Evolutionary conservation across 2,888 invertebrate genomes (phyloP), one percentile per base, ranked within the genome.

Genomic region (Netelia fuscicornis): DNA sequence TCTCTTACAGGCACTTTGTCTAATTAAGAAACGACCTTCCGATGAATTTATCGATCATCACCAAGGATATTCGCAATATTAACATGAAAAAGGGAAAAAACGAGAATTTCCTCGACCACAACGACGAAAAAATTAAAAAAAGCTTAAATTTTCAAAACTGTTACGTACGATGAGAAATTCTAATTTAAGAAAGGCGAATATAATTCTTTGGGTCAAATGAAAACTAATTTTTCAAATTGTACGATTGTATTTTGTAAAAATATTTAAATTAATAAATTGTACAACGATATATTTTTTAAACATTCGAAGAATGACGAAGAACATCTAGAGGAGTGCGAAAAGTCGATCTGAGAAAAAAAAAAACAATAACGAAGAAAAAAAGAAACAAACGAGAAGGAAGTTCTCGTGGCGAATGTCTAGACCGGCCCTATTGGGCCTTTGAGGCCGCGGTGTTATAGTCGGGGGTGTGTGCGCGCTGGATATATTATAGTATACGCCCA

Each of bases 351-450:
- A 64, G 5, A 1, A 17, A 52, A 64, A 8, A 25, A n/a, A 10
- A 30, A 20, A 20, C 25, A 62, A 64, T 8, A 74, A 25, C 3
- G 17, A 2, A 30, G 64, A 52, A 70, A 30, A 60, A 81, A 42
- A 70, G 52, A 77, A 58, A 65, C 64, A 80, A 42, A 44, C 20
- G 60, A 25, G 78, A 72, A 72, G 76, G 62, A 64, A 82, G 80
- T 80, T 54, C 48, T 67, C 65, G 81, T 68, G 78, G 75, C 54
- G 79, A 72, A 48, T 81, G 88, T 87, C 88, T 88, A 88, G 89
- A 88, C 87, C 83, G 86, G 84, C 74, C 87, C 86, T 86, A 83
- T 86, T n/a, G 86, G 88, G 84, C 74, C 75, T 72, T 72, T 67
- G 86, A 81, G 85, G 87, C 81, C 81, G 80, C 86, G 86, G 88